Evolutionary conservation across 1,140 invertebrate genomes (phyloP).

Genomic region (Aphidius ervi): DNA sequence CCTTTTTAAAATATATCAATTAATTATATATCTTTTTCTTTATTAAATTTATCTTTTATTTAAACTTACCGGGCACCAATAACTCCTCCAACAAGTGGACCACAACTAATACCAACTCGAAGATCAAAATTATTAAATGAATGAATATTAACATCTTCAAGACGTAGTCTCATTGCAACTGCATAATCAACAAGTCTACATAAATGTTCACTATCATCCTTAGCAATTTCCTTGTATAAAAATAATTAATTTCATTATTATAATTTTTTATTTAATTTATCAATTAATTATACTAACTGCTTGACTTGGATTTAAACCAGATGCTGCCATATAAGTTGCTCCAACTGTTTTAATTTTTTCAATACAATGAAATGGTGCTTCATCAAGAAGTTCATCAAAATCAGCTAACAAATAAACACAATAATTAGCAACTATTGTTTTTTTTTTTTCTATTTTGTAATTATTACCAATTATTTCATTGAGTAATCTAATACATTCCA

Average conservation of each 20-base stretch:
- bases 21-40: too few relatives aligned
- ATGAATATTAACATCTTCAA: slow-evolving; percentile 91
- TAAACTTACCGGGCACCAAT: slow-evolving; percentile 76
- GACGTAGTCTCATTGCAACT: slow-evolving; percentile 81
- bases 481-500: slow-evolving; percentile 93
- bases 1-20: too few relatives aligned
- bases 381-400: slow-evolving; percentile 88
- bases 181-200: slow-evolving; percentile 91
- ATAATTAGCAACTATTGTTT: slow-evolving; percentile 18
- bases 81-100: slow-evolving; percentile 92
- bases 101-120: slow-evolving; percentile 90
- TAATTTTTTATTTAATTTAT: slow-evolving; percentile 3
- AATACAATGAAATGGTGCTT: slow-evolving; percentile 83
- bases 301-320: slow-evolving; percentile 82
- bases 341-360: slow-evolving; percentile 99
- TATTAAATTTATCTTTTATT: too few relatives aligned
- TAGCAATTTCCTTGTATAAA: slow-evolving; percentile 50
- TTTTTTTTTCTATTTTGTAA: slow-evolving; percentile 12
- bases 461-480: slow-evolving; percentile 95
- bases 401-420: slow-evolving; percentile 60
- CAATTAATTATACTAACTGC: slow-evolving; percentile 50
- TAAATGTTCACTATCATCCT: slow-evolving; percentile 69
- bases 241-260: slow-evolving; percentile 24
- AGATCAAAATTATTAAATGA: slow-evolving; percentile 97
- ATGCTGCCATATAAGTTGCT: slow-evolving; percentile 96